Conservation (phyloP, 2,113 vertebrate genomes). For the Hucho hucho region DNA sequence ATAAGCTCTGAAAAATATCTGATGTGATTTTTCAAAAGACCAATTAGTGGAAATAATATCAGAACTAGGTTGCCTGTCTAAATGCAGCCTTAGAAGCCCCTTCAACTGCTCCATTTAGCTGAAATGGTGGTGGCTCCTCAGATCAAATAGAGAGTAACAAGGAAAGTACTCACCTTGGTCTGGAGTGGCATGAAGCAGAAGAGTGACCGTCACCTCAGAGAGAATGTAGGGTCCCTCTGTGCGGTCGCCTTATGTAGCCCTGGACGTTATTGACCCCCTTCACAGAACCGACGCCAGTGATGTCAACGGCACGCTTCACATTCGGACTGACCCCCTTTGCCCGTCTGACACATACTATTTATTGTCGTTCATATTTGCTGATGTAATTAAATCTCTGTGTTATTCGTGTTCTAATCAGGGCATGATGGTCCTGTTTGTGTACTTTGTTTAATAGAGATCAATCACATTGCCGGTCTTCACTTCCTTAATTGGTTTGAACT, state of each 20-base stretch:
- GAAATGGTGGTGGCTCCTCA: background rate
- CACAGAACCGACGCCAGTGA: background rate
- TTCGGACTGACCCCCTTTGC: background rate
- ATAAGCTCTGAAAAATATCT: too few species aligned
- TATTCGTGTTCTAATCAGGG: slow-evolving; percentile 31
- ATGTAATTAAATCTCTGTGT: slow-evolving; percentile 41
- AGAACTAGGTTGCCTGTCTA: too few species aligned
- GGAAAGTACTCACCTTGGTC: slow-evolving; percentile 10
- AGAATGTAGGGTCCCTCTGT: slow-evolving; percentile 1
- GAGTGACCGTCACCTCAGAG: background rate
- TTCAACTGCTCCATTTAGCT: background rate
- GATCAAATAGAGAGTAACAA: background rate
- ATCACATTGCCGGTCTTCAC: slow-evolving; percentile 47
- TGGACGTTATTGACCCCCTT: slow-evolving; percentile 30
- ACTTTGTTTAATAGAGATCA: slow-evolving; percentile 46
- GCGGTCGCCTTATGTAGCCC: slow-evolving; percentile 34
- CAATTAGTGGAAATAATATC: too few species aligned
- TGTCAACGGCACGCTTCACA: slow-evolving; percentile 29
- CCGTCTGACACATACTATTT: slow-evolving; percentile 35
- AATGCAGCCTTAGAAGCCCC: background rate
- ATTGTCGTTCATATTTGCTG: slow-evolving; percentile 64
- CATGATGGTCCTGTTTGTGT: slow-evolving; percentile 23
- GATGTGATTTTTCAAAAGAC: too few species aligned
- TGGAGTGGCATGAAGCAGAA: background rate
- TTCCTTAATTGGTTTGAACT: slow-evolving; percentile 56